phyloP scores from a whole-genome alignment of 2,888 invertebrate genomes.

The Caenorhabditis imperialis region DNA sequence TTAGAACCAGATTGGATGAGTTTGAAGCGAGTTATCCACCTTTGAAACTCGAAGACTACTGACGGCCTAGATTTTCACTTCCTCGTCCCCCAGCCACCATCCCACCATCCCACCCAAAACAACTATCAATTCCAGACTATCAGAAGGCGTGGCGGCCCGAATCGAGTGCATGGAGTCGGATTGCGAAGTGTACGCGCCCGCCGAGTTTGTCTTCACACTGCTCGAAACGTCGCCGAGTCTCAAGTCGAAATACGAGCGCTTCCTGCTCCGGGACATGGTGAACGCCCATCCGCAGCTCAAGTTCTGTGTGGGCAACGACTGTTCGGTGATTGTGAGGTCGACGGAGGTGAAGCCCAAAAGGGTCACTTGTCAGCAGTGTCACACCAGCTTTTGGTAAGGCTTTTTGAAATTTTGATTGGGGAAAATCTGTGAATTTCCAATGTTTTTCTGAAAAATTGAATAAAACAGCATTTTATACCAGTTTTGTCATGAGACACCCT shows the following conservation, averaged over 20 bases:
- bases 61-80: no score
- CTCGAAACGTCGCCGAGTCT: conserved; percentile 48
- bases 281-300: conserved; percentile 84
- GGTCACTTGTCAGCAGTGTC: conserved; percentile 90
- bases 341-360: conserved; percentile 88
- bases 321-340: conserved; percentile 82
- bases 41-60: no score
- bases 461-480: background rate
- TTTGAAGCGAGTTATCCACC: no score
- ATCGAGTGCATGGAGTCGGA: conserved; percentile 97
- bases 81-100: no score
- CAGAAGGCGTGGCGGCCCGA: conserved; percentile 81
- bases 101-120: no score
- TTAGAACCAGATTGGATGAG: no score
- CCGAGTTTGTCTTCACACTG: conserved; percentile 60
- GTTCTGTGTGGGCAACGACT: conserved; percentile 96
- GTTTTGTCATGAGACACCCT: background rate
- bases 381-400: conserved; percentile 88
- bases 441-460: conserved; percentile 5
- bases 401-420: background rate
- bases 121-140: conserved; percentile 49
- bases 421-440: background rate
- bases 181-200: conserved; percentile 91
- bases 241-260: conserved; percentile 88
- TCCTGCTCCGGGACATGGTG: conserved; percentile 95